Evolutionary conservation across 2,113 vertebrate genomes (phyloP).

Genomic region (Alectura lathami): DNA sequence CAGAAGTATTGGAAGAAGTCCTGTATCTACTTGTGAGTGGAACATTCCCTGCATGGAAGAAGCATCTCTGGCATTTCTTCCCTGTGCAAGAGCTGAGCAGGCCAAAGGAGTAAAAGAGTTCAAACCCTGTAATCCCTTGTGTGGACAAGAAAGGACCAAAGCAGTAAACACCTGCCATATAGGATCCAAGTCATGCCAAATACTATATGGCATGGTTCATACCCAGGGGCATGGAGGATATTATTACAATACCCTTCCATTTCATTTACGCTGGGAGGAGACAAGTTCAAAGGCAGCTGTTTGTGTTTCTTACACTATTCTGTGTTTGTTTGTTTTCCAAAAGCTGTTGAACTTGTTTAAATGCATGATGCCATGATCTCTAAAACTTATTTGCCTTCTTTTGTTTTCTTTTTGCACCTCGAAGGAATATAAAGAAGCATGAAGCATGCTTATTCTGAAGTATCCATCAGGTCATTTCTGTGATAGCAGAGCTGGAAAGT

Average conservation of each 20-base stretch:
- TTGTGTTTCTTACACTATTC: neutral
- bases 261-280: neutral
- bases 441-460: neutral
- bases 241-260: neutral
- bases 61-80: neutral
- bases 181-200: neutral
- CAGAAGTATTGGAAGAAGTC: neutral
- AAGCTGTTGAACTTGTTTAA: neutral
- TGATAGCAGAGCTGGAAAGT: neutral
- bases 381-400: neutral
- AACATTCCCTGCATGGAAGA: neutral
- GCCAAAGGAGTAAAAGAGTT: neutral
- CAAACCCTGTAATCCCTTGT: neutral
- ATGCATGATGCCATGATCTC: neutral
- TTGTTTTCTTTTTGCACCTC: neutral
- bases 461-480: neutral
- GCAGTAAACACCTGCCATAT: neutral
- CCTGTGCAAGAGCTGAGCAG: neutral
- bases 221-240: neutral
- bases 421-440: neutral
- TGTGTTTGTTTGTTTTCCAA: neutral
- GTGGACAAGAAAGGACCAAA: neutral
- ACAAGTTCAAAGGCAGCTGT: neutral
- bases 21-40: rapidly evolving
- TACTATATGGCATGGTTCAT: neutral